Base-by-base conservation (phyloP, 2,888 invertebrate genomes). In the Dynastes tityus region DNA sequence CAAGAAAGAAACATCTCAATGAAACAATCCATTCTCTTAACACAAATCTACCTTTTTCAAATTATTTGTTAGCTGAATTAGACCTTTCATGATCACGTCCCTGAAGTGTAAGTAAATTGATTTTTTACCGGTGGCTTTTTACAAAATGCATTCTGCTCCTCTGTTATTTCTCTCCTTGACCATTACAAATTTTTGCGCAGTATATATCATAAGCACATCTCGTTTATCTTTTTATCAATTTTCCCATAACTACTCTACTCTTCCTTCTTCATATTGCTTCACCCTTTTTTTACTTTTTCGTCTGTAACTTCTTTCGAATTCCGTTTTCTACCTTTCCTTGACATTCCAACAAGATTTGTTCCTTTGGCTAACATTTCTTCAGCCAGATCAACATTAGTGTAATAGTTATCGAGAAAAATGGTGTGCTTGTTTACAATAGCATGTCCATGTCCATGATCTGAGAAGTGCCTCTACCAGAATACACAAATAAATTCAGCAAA, bases 391-490 rank as follows among this genome's bases (percentile, higher is more conserved):
- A 22, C 68, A 76, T 58, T 76, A 61, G 27, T 40, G 63, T 76
- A 78, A 78, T 74, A 76, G 63, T 78, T 75, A 67, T 78, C 45
- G 53, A 55, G 63, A 65, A 58, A 75, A 75, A 75, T 75, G 1
- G 61, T 40, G 64, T 63, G 0, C 22, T 22, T 22, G 1, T 22
- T 22, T 22, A 22, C 22, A 22, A 22, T 22, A 22, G 22, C 22
- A 22, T 22, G 22, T 22, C 22, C 22, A 22, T 22, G 22, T 22
- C 22, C 22, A 22, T 22, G 22, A 22, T 22, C 51, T 76, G 75
- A 3, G 51, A 6, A 64, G 64, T 75, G 1, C 63, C 75, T 75
- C 63, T 75, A 4, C 75, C 45, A 75, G 63, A 32, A 75, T 75
- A 75, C 16, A 64, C 27, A 29, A 75, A 45, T 22, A 75, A 11